These are phyloP conservation scores for Pollenia labialis DNA, from an alignment of 2,888 invertebrate genomes.

Conservation along the genomic window DNA sequence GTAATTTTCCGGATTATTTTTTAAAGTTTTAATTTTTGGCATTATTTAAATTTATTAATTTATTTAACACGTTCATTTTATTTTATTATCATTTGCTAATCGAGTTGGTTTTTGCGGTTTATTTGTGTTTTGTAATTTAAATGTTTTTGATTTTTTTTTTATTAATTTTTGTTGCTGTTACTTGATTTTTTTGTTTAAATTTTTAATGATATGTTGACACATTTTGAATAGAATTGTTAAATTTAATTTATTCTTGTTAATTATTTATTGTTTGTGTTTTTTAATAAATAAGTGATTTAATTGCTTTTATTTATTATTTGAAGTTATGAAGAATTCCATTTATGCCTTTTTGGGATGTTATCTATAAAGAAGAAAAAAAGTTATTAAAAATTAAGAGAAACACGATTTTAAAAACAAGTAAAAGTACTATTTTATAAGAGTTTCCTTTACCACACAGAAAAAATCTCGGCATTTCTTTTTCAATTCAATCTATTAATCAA, in stretches of 20 bases:
- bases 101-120: not conserved
- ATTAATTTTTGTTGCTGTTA: not conserved
- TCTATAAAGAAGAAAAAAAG: no score
- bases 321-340: no score
- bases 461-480: no score
- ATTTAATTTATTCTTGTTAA: not conserved
- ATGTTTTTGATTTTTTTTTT: not conserved
- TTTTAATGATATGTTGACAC: slow-evolving; percentile 58
- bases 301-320: not conserved
- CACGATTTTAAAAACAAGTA: no score
- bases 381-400: no score
- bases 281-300: not conserved
- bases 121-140: not conserved
- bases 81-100: not conserved
- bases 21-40: not conserved
- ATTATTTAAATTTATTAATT: not conserved
- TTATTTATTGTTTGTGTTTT: not conserved
- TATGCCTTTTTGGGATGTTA: no score
- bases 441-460: no score
- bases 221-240: not conserved
- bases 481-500: no score
- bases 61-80: slow-evolving; percentile 22
- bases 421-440: no score
- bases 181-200: slow-evolving; percentile 12
- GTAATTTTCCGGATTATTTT: not conserved